Conservation (phyloP, 2,113 vertebrate species). For the Felis chaus region DNA sequence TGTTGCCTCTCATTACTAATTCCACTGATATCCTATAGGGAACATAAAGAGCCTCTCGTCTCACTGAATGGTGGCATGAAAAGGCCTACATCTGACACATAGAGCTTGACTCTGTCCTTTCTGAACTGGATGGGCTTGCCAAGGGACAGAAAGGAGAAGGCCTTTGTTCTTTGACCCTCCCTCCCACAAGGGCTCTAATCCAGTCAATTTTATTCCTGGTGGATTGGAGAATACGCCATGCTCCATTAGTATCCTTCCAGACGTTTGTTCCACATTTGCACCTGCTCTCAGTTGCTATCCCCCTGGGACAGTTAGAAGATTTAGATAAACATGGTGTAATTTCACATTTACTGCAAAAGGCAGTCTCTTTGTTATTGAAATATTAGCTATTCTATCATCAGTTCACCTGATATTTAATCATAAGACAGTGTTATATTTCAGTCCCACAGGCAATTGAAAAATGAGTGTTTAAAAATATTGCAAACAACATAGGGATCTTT, state of each 20-base stretch:
- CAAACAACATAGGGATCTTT: background rate
- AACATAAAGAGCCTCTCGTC: conserved; percentile 52
- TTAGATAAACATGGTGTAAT: conserved; percentile 47
- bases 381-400: conserved; percentile 45
- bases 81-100: background rate
- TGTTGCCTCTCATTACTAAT: conserved; percentile 58
- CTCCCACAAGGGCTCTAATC: conserved; percentile 8
- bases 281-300: conserved; percentile 38
- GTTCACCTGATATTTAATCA: conserved; percentile 50
- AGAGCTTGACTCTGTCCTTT: conserved; percentile 45
- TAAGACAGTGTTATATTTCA: conserved; percentile 63
- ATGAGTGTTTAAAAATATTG: conserved; percentile 38
- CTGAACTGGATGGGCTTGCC: conserved; percentile 6
- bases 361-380: conserved; percentile 56
- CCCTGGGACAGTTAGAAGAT: background rate
- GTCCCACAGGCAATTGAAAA: conserved; percentile 51
- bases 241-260: background rate
- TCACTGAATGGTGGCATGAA: conserved; percentile 46
- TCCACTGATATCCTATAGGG: conserved; percentile 47
- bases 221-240: background rate
- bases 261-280: conserved; percentile 25
- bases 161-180: background rate
- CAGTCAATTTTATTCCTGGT: conserved; percentile 34
- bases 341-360: conserved; percentile 21
- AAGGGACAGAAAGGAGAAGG: conserved; percentile 27